Conservation (phyloP, 2,797 vertebrate genomes). For the Clarias fuscus region DNA sequence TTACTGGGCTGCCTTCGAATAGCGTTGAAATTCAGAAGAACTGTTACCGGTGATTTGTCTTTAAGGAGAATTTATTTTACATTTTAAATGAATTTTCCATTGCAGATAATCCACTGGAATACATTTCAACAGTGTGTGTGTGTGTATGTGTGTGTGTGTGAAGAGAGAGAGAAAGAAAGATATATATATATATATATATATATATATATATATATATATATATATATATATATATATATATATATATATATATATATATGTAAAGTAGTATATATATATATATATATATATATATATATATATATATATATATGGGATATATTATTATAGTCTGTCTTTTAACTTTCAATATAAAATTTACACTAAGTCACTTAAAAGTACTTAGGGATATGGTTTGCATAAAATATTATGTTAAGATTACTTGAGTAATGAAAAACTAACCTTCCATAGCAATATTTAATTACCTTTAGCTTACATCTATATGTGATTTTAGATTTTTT, state of each 20-base stretch:
- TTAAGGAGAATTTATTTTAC: background rate
- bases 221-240: no score
- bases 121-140: background rate
- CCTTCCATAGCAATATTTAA: background rate
- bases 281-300: no score
- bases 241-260: no score
- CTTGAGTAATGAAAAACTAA: background rate
- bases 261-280: no score
- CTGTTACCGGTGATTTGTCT: no score
- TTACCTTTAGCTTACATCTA: background rate
- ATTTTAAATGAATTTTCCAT: background rate
- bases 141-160: conserved; percentile 1
- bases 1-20: background rate
- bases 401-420: background rate
- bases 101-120: background rate
- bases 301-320: no score
- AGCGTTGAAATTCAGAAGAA: background rate
- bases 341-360: no score
- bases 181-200: no score
- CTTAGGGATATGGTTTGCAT: background rate
- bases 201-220: no score
- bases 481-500: background rate
- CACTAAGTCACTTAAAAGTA: no score
- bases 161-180: no score
- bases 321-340: no score